Evolutionary conservation across 1,140 invertebrate species (phyloP).

Genomic region (Drosophila suzukii): DNA sequence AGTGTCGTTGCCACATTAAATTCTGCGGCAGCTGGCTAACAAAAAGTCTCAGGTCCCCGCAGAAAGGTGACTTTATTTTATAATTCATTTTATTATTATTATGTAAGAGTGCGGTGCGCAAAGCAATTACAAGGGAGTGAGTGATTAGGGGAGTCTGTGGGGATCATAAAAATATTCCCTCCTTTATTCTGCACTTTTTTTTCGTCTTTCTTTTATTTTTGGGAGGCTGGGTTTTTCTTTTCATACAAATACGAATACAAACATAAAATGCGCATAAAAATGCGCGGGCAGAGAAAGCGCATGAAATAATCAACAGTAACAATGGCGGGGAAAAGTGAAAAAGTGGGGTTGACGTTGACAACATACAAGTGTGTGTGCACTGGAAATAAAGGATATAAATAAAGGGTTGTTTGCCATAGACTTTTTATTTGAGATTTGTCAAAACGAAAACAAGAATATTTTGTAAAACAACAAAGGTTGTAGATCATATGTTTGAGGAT

Average conservation of each 20-base stretch:
- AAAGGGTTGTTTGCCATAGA: no score
- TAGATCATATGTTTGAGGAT: no score
- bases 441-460: no score
- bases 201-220: constrained; percentile 1
- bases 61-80: constrained; percentile 81
- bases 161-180: constrained; percentile 52
- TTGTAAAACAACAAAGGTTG: no score
- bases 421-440: no score
- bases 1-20: constrained; percentile 79
- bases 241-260: constrained; percentile 77
- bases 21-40: constrained; percentile 26
- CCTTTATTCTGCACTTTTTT: constrained; percentile 26
- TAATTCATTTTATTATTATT: constrained; percentile 83
- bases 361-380: constrained; percentile 61
- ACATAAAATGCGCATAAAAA: constrained; percentile 82
- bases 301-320: constrained; percentile 82
- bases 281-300: constrained; percentile 66
- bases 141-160: constrained; percentile 49
- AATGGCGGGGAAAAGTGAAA: constrained; percentile 31
- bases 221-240: constrained; percentile 43
- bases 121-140: constrained; percentile 73
- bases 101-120: constrained; percentile 74
- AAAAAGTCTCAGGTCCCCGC: constrained; percentile 53
- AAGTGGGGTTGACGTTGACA: constrained; percentile 49
- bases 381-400: constrained; percentile 5